Percentiles rank a stretch among this genome's conserved stretches.
Evolutionary conservation across 2,113 vertebrate genomes (phyloP).

Genomic region (Shinisaurus crocodilurus): DNA sequence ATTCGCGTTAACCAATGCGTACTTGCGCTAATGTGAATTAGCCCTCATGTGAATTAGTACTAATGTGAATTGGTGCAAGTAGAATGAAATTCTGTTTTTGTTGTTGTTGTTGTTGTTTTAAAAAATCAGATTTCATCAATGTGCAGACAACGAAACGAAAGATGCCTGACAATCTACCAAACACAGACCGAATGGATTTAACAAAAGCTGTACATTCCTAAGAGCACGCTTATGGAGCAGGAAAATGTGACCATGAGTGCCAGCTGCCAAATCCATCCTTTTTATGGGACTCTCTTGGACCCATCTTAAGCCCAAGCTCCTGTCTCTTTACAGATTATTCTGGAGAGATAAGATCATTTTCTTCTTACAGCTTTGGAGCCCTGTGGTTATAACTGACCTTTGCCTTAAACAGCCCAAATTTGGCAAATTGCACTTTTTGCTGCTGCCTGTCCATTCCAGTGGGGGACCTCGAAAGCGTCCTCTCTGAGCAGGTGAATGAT

Average conservation of each 20-base stretch:
- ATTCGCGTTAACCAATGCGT: too few species aligned
- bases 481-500: conserved; percentile 64
- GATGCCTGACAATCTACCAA: too few species aligned
- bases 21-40: too few species aligned
- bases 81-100: too few species aligned
- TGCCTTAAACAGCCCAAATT: conserved; percentile 53
- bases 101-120: too few species aligned
- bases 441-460: conserved; percentile 61
- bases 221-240: background rate
- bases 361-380: conserved; percentile 14
- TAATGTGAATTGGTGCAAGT: too few species aligned
- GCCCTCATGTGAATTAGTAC: too few species aligned
- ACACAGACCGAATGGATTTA: too few species aligned
- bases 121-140: too few species aligned
- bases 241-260: background rate
- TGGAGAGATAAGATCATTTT: conserved; percentile 36
- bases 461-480: conserved; percentile 59
- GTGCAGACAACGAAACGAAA: too few species aligned
- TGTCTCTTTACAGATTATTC: conserved; percentile 26
- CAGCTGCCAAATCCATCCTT: background rate
- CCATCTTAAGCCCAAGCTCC: accelerated
- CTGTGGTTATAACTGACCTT: conserved; percentile 26
- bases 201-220: too few species aligned
- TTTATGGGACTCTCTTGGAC: background rate
- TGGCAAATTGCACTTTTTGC: conserved; percentile 52